Evolutionary conservation across 2,797 vertebrate genomes (phyloP), one percentile per base, ranked within the genome.

Genomic region (Coccyzus lansbergi): DNA sequence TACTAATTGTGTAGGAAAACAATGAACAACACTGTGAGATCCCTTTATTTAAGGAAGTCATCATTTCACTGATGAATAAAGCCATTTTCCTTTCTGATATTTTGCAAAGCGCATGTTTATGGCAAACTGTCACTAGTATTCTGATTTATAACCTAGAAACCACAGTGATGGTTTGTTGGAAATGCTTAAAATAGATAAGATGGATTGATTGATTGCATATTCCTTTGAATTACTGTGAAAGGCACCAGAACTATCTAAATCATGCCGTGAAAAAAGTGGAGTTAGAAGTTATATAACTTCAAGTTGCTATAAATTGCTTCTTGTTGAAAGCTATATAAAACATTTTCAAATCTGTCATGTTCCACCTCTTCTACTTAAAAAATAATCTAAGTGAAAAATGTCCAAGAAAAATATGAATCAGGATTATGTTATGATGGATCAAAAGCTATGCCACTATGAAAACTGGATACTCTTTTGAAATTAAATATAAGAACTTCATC

Each of bases 341-440:
- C 91, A 80, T 95, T 95, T 94, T 95, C 82, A 85, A 84, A 96
- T 86, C 94, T 96, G 93, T 94, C 95, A 95, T 93, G 80, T 94
- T 88, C 80, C 82, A 92, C 90, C 82, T 95, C 86, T 95, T 94
- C 92, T 93, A 38, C 49, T 69, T 70, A 63, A 48, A 63, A 64
- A 74, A 48, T n/a, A 88, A 58, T 15, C 31, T 17, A 72, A 92
- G 77, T 34, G n/a, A 88, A 96, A 94, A 94, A 78, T 40, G 55
- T 85, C 80, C 77, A 88, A 90, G 85, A 64, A 92, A 93, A 79
- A 83, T 38, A 86, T 75, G 53, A 81, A 90, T 78, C 83, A 84
- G 65, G 42, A 4, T 71, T 88, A 88, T 49, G 63, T 59, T 79
- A 9, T 77, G 10, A 29, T 74, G 25, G n/a, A 93, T 36, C 42